phyloP scores from a whole-genome alignment of 2,113 vertebrate genomes.

The Aix galericulata region DNA sequence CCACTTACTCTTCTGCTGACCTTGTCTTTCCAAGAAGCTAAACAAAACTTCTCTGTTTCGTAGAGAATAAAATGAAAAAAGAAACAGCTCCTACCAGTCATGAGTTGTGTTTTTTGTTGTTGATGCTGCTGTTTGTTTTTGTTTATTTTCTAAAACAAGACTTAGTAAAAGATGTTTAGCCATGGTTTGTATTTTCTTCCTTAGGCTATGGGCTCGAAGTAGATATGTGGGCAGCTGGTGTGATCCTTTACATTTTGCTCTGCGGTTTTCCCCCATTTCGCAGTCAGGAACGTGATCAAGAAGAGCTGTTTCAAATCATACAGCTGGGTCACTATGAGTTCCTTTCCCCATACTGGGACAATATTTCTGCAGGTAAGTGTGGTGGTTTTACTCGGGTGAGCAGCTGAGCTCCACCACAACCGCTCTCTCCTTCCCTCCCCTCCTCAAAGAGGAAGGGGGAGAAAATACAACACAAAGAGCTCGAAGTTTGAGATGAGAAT shows the following conservation, averaged over 20 bases:
- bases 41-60: not conserved
- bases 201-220: constrained; percentile 94
- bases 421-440: no score
- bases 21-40: not conserved
- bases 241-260: constrained; percentile 94
- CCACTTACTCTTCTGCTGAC: not conserved
- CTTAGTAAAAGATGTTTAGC: not conserved
- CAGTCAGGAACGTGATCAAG: constrained; percentile 91
- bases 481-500: no score
- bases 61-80: not conserved
- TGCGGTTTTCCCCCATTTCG: constrained; percentile 97
- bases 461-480: no score
- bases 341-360: constrained; percentile 93
- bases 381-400: no score
- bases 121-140: no score
- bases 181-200: not conserved
- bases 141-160: not conserved
- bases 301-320: constrained; percentile 92
- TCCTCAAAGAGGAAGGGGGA: no score
- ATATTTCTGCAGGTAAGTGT: constrained; percentile 86
- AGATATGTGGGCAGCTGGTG: constrained; percentile 95
- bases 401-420: no score
- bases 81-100: not conserved
- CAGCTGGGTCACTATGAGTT: constrained; percentile 90
- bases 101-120: not conserved